Percentiles rank a stretch among this genome's conserved stretches.
These are phyloP conservation scores for Porites evermanni DNA, from an alignment of 92 coral and sea anemone genomes.

Conservation along the genomic window DNA sequence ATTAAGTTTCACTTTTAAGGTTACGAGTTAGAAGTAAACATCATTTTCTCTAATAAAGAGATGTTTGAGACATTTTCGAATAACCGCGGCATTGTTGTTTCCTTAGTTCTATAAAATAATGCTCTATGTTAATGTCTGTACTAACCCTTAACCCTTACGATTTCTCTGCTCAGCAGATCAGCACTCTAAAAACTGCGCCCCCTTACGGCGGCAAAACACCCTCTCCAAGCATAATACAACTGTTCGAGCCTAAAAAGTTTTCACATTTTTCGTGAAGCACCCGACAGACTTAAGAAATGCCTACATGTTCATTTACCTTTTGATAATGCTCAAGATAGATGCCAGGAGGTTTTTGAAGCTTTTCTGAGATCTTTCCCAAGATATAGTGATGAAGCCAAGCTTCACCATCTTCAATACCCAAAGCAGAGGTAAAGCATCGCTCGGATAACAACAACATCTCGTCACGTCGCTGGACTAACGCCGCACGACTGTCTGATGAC, in stretches of 20 bases:
- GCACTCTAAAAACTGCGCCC: too few relatives aligned
- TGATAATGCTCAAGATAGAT: constrained; percentile 88
- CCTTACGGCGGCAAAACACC: too few relatives aligned
- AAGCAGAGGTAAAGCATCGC: constrained; percentile 91
- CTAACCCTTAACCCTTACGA: too few relatives aligned
- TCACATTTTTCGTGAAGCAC: background rate
- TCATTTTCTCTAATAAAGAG: too few relatives aligned
- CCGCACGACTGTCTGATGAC: constrained; percentile 77
- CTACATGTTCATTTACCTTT: constrained; percentile 54
- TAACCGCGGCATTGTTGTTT: too few relatives aligned
- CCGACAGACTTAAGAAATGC: background rate
- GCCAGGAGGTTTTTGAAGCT: constrained; percentile 77
- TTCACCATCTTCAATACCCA: constrained; percentile 95
- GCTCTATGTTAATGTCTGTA: too few relatives aligned
- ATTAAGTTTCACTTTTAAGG: too few relatives aligned
- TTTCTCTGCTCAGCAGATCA: too few relatives aligned
- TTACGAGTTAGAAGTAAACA: too few relatives aligned
- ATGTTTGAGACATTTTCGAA: too few relatives aligned
- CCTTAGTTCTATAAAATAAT: too few relatives aligned
- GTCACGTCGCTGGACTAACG: constrained; percentile 79
- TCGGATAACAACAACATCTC: constrained; percentile 94
- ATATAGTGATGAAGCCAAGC: constrained; percentile 98
- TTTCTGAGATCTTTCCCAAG: constrained; percentile 97
- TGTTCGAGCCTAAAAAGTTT: background rate
- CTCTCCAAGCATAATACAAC: background rate